Percentiles rank a stretch among this genome's conserved stretches.
phyloP scores from a whole-genome alignment of 2,797 vertebrate species.

The Otus scops region DNA sequence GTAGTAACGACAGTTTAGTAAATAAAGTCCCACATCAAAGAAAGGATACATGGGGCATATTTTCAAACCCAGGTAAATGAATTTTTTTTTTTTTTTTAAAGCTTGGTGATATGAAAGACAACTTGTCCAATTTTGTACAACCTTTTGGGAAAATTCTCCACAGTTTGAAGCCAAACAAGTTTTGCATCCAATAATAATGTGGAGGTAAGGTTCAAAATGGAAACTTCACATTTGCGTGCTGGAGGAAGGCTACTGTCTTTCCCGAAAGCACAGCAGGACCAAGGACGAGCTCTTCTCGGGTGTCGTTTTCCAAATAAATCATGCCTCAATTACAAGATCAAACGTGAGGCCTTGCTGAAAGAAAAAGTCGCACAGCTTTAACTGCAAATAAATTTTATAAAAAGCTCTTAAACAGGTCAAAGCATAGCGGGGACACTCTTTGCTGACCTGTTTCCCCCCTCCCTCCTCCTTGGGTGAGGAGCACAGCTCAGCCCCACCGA shows the following conservation, averaged over 20 bases:
- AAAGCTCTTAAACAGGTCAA: conserved; percentile 29
- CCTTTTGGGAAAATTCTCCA: not conserved
- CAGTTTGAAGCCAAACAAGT: not conserved
- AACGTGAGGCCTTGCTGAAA: not conserved
- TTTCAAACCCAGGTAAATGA: not conserved
- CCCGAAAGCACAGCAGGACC: not conserved
- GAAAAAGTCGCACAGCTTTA: not conserved
- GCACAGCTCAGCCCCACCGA: accelerated
- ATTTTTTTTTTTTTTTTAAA: not conserved
- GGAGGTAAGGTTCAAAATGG: not conserved
- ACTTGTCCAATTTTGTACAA: not conserved
- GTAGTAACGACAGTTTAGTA: not conserved
- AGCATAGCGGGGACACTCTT: not conserved
- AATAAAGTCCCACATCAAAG: not conserved
- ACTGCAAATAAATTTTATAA: conserved; percentile 1
- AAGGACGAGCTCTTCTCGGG: not conserved
- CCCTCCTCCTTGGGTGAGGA: not conserved
- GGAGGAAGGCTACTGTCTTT: not conserved
- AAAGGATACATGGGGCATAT: not conserved
- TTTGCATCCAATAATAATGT: not conserved
- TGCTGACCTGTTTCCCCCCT: not conserved
- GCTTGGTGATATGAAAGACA: not conserved
- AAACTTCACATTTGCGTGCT: not conserved
- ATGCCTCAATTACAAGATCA: not conserved
- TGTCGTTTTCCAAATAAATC: not conserved